A percentile compares a stretch with the other conserved stretches of the same genome.
Conservation (phyloP, 2,797 vertebrate species). For the Channa striata region DNA sequence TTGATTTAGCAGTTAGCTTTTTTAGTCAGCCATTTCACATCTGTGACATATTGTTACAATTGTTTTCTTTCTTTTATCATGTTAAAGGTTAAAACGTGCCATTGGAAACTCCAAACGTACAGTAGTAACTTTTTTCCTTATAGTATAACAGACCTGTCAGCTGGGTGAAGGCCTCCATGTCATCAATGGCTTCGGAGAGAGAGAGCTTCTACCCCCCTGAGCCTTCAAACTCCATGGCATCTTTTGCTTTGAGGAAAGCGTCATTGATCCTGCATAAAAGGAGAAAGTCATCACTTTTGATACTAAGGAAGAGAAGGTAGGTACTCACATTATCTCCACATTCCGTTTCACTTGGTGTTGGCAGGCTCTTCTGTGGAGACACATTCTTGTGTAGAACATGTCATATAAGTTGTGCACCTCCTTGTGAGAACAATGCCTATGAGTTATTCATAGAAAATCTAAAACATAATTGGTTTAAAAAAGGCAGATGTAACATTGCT, state of each 20-base stretch:
- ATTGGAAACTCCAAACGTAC: no score
- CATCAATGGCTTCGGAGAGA: conserved; percentile 90
- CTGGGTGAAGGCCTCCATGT: conserved; percentile 96
- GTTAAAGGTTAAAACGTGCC: no score
- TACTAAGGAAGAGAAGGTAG: background rate
- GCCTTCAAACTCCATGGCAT: conserved; percentile 84
- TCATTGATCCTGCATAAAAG: conserved; percentile 90
- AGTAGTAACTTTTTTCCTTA: no score
- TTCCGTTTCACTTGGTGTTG: conserved; percentile 89
- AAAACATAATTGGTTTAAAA: background rate
- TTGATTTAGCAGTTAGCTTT: no score
- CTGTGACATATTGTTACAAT: no score
- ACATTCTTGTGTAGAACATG: conserved; percentile 90
- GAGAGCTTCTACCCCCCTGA: conserved; percentile 75
- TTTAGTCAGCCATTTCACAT: no score
- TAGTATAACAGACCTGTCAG: conserved; percentile 88
- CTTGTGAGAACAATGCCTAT: conserved; percentile 69
- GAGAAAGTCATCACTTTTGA: background rate
- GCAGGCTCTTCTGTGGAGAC: conserved; percentile 88
- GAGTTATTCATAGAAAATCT: background rate
- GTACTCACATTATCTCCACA: conserved; percentile 90
- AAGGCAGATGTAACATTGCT: background rate
- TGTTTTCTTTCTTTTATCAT: no score
- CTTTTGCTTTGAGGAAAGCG: conserved; percentile 93
- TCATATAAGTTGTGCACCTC: conserved; percentile 89